These are phyloP conservation scores for Mactromeris polynyma DNA, from an alignment of 2,888 invertebrate species.

Conservation along the genomic window DNA sequence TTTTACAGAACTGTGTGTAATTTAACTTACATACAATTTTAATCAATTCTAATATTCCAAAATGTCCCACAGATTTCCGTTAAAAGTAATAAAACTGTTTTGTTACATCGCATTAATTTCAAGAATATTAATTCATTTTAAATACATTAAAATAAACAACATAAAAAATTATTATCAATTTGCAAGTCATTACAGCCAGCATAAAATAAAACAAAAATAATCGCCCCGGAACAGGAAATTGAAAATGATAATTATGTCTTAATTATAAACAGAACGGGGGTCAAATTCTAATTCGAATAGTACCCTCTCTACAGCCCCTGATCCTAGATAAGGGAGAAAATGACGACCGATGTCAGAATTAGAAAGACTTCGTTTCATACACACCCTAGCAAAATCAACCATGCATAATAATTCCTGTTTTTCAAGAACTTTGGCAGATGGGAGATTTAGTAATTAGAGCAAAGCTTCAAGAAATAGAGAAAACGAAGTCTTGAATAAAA, in stretches of 20 bases:
- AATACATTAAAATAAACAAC: not conserved
- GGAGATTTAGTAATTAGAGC: slow-evolving; percentile 38
- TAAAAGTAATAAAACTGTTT: no score
- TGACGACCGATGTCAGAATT: slow-evolving; percentile 30
- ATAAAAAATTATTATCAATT: not conserved
- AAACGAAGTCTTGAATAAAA: slow-evolving; percentile 7
- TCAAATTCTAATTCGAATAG: slow-evolving; percentile 25
- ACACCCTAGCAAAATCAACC: slow-evolving; percentile 40
- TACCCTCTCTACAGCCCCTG: slow-evolving; percentile 21
- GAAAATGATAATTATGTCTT: slow-evolving; percentile 45
- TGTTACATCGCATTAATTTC: no score
- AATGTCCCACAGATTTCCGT: no score
- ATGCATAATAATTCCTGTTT: slow-evolving; percentile 46
- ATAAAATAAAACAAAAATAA: not conserved
- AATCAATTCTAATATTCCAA: no score
- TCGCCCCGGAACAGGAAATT: slow-evolving; percentile 11
- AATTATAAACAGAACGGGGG: slow-evolving; percentile 29
- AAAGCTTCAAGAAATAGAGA: slow-evolving; percentile 16
- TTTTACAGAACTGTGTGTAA: no score
- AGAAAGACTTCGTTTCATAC: slow-evolving; percentile 24
- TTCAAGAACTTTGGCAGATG: slow-evolving; percentile 57
- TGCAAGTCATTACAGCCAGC: not conserved
- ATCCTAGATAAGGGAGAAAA: slow-evolving; percentile 48
- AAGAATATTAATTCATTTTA: not conserved
- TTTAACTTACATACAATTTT: no score